Conservation (phyloP, 2,797 vertebrate genomes). For the Dermochelys coriacea region DNA sequence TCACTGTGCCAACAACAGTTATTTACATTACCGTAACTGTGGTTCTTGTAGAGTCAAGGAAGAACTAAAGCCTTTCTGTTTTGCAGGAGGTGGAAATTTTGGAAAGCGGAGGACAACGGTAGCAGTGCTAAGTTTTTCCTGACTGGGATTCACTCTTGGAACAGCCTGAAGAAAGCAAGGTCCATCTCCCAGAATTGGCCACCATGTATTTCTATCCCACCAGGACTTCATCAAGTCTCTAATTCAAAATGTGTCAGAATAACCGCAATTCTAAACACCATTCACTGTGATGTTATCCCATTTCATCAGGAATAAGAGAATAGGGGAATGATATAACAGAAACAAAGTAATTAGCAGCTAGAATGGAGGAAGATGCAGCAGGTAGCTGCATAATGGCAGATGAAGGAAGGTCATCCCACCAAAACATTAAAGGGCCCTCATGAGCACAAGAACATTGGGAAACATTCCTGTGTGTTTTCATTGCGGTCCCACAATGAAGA, state of each 20-base stretch:
- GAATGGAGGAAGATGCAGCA: neutral
- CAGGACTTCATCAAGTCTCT: neutral
- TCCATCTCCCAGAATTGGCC: neutral
- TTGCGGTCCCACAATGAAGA: fast-evolving
- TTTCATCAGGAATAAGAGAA: neutral
- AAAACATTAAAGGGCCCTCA: neutral
- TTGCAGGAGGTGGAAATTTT: neutral
- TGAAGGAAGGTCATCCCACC: too few relatives aligned
- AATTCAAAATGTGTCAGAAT: neutral
- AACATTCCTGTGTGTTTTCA: neutral
- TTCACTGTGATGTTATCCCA: neutral
- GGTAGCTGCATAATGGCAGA: neutral
- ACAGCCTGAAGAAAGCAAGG: neutral
- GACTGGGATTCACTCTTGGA: neutral
- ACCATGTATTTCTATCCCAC: neutral
- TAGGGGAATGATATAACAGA: neutral
- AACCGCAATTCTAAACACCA: neutral
- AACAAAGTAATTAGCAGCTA: neutral
- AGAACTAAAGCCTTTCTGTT: neutral
- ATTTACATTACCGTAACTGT: neutral
- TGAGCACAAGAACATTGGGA: neutral
- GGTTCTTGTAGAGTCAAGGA: neutral
- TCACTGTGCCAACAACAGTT: neutral
- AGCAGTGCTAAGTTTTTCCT: neutral
- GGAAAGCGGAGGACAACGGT: neutral